phyloP scores from a whole-genome alignment of 2,888 invertebrate genomes.

The Stenurella melanura region DNA sequence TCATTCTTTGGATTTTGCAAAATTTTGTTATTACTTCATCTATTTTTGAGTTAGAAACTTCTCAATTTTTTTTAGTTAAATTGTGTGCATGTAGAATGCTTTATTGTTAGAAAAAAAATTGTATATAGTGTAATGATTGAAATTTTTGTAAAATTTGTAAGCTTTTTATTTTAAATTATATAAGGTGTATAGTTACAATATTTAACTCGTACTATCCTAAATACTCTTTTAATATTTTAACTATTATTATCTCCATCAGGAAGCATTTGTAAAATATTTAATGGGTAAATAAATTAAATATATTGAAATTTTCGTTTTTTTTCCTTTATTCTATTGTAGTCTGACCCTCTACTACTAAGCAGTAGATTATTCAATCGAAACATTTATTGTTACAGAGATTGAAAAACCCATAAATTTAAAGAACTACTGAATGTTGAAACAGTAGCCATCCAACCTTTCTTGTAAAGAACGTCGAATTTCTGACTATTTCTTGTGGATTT shows the following conservation, averaged over 20 bases:
- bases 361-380: too few species aligned
- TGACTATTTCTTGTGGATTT: too few species aligned
- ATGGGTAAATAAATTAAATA: conserved; percentile 53
- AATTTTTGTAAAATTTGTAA: conserved; percentile 56
- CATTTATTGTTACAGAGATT: too few species aligned
- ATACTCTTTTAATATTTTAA: conserved; percentile 61
- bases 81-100: conserved; percentile 44
- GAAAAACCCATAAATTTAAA: too few species aligned
- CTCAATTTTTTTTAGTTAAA: conserved; percentile 37
- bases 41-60: conserved; percentile 28
- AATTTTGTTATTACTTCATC: background rate
- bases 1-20: background rate
- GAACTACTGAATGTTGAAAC: too few species aligned
- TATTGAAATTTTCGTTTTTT: conserved; percentile 20
- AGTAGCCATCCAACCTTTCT: too few species aligned
- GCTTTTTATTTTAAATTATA: conserved; percentile 53
- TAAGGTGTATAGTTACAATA: conserved; percentile 56
- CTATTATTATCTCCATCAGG: conserved; percentile 41
- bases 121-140: conserved; percentile 55
- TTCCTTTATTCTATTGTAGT: too few species aligned
- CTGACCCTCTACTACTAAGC: too few species aligned
- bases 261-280: conserved; percentile 56
- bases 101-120: conserved; percentile 45
- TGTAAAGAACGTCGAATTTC: too few species aligned
- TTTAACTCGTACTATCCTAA: conserved; percentile 56